These are phyloP conservation scores for Mola mola DNA, from an alignment of 2,113 vertebrate genomes.

Conservation along the genomic window DNA sequence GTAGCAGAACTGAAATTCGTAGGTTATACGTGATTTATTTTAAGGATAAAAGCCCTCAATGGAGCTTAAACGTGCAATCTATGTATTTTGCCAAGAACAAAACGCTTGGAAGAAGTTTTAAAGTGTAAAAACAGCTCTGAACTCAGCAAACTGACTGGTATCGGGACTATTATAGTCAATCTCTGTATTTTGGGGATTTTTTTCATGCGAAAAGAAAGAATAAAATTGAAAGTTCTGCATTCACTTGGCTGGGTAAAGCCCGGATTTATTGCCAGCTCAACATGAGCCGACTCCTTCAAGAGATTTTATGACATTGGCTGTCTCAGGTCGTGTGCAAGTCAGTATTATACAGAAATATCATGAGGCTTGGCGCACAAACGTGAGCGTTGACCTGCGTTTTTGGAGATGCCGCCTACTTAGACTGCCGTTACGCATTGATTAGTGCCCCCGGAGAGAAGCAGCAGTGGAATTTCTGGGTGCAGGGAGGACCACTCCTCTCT, in stretches of 20 bases:
- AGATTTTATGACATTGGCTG: no score
- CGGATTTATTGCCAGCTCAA: no score
- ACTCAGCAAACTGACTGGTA: constrained; percentile 1
- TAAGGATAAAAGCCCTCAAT: neutral
- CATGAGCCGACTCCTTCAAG: no score
- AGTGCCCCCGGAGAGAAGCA: constrained; percentile 52
- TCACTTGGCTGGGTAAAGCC: no score
- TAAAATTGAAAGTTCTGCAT: no score
- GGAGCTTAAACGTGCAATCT: neutral
- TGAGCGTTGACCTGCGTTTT: constrained; percentile 31
- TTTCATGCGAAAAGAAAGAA: no score
- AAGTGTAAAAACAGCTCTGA: neutral
- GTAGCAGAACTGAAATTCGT: constrained; percentile 27
- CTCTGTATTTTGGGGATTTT: neutral
- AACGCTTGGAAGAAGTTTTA: no score
- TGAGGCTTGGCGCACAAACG: constrained; percentile 15
- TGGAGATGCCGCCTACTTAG: constrained; percentile 57
- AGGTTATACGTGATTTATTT: neutral
- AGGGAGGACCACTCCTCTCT: constrained; percentile 76
- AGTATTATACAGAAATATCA: no score
- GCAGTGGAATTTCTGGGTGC: constrained; percentile 74
- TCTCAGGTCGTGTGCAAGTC: no score
- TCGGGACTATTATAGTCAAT: neutral
- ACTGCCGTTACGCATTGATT: constrained; percentile 63
- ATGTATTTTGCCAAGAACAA: neutral